phyloP scores from a whole-genome alignment of 2,797 vertebrate genomes.

The Semotilus atromaculatus region DNA sequence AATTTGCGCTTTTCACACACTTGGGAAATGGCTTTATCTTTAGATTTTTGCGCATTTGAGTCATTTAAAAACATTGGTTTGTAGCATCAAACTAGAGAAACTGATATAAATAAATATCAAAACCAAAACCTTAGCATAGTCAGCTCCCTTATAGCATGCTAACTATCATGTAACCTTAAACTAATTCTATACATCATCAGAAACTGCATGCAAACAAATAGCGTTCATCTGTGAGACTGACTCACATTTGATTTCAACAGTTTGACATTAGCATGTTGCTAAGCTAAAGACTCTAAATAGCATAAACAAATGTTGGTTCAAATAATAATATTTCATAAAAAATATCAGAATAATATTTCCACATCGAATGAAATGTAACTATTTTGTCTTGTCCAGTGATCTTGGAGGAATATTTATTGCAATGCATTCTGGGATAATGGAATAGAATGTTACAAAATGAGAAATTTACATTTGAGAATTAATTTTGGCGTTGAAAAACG shows the following conservation, averaged over 20 bases:
- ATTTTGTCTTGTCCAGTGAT: neutral
- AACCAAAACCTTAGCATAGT: too few species aligned
- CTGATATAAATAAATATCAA: neutral
- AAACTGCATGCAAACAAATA: neutral
- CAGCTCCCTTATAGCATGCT: too few species aligned
- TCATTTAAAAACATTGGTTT: neutral
- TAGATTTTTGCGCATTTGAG: neutral
- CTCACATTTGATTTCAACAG: neutral
- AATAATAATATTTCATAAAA: neutral
- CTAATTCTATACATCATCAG: neutral
- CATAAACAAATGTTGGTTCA: neutral
- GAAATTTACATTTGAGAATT: neutral
- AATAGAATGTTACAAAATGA: neutral
- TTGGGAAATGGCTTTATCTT: neutral
- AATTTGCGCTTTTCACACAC: neutral
- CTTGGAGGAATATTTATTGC: neutral
- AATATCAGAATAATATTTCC: too few species aligned
- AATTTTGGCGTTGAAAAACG: neutral
- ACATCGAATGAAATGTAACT: neutral
- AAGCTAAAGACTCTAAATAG: neutral
- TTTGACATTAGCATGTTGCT: neutral
- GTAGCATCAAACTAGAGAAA: neutral
- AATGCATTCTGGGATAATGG: neutral
- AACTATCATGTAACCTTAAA: neutral
- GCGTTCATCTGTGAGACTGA: neutral